phyloP scores from a whole-genome alignment of 2,113 vertebrate genomes.

The Neotoma lepida region DNA sequence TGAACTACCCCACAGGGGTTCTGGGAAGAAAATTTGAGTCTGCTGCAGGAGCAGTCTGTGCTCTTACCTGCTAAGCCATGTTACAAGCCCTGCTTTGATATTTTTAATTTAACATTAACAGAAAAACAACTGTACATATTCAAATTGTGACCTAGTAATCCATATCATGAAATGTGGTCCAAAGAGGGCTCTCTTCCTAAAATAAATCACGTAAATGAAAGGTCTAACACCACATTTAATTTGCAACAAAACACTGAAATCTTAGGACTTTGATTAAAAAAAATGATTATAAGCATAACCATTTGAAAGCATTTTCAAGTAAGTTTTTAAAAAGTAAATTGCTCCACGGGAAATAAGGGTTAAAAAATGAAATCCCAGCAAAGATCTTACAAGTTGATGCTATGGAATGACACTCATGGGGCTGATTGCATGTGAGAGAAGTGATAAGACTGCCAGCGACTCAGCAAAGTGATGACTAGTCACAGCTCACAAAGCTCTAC shows the following conservation, averaged over 20 bases:
- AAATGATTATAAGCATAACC: neutral
- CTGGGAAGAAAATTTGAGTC: neutral
- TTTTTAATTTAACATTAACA: slow-evolving; percentile 28
- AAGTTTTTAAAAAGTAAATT: neutral
- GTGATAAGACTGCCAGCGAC: neutral
- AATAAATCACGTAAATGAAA: neutral
- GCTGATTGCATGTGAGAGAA: neutral
- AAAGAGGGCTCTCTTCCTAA: neutral
- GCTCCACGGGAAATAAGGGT: neutral
- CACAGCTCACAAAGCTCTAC: neutral
- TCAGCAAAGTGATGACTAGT: neutral
- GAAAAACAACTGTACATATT: neutral
- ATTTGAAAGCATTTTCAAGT: neutral
- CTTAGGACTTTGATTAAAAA: neutral
- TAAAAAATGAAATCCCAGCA: neutral
- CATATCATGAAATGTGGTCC: neutral
- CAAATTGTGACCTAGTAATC: neutral
- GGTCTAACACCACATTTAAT: neutral
- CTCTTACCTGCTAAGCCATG: neutral
- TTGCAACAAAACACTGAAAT: neutral
- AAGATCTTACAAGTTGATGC: neutral
- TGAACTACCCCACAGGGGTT: neutral
- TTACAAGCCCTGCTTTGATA: neutral
- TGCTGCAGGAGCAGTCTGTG: neutral
- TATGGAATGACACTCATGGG: neutral